Conservation (phyloP, 2,888 invertebrate genomes). For the Aricia artaxerxes region DNA sequence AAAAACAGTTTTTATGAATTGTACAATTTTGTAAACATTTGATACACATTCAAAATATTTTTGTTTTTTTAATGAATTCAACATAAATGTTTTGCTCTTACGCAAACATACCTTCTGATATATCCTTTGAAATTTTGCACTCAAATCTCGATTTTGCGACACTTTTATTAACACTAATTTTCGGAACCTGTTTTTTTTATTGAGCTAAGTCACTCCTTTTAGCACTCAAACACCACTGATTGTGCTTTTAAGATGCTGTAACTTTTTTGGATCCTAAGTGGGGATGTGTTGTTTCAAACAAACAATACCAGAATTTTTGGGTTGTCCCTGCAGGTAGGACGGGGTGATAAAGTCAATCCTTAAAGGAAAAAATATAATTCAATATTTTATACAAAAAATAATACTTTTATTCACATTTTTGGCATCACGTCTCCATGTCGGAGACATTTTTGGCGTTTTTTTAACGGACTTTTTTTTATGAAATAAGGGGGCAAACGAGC, state of each 20-base stretch:
- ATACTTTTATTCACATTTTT: too few species aligned
- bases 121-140: neutral
- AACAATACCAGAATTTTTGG: neutral
- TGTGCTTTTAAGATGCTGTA: neutral
- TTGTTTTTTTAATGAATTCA: neutral
- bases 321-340: neutral
- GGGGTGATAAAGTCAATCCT: neutral
- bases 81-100: neutral
- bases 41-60: neutral
- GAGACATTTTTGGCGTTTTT: too few species aligned
- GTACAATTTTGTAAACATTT: neutral
- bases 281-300: neutral
- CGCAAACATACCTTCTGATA: neutral
- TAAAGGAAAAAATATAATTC: too few species aligned
- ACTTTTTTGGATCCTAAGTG: neutral
- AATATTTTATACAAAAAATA: too few species aligned
- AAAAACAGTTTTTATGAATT: neutral
- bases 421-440: too few species aligned
- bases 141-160: neutral
- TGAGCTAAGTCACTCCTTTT: neutral
- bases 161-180: neutral
- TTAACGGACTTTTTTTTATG: too few species aligned
- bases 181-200: constrained; percentile 1
- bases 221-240: neutral
- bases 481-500: too few species aligned